Evolutionary conservation across 2,797 vertebrate species (phyloP), one percentile per base, ranked within the genome.

Genomic region (Buceros bicornis): DNA sequence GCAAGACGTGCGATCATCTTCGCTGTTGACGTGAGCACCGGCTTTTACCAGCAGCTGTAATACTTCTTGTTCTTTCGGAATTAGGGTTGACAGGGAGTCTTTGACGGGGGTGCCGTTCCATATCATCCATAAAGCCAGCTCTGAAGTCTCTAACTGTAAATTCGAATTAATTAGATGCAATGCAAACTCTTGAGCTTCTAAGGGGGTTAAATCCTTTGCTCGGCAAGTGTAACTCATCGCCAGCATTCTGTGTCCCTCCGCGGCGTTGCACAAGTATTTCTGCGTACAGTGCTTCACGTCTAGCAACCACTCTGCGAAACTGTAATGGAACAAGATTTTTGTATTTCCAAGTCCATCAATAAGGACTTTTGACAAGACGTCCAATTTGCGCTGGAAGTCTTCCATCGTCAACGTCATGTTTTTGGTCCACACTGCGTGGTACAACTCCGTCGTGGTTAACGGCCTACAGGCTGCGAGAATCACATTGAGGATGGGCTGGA

Each of bases 221-320:
- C 98, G 98, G 96, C 99, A 99, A 18, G 99, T 99, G 70, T 99
- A 99, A 95, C 99, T 99, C 99, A 99, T 99, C 0, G 99, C 99
- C 97, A 99, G 97, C 99, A 99, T 99, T 43, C 99, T 97, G 92
- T 99, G 99, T 54, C 99, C 99, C 85, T 99, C 99, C 2, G 99
- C 99, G 2, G 99, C 99, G 2, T 99, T 99, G 93, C 99, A 99
- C 84, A 99, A 92, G 97, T 99, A 99, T 94, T 99, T 99, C 93
- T 99, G 99, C 2, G 99, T 99, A 89, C 99, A 99, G 83, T 99
- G 99, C 94, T 99, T 99, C n/a, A 99, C 99, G 65, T 99, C 99
- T 80, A 99, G 97, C 51, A 99, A 97, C 99, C 99, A 99, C 87
- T 99, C 99, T 0, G 99, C 99, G 98, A 99, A 99, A 89, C 99